Percentiles rank a stretch among this genome's conserved stretches.
These are phyloP conservation scores for Tribolium madens DNA, from an alignment of 1,140 invertebrate species.

Conservation along the genomic window DNA sequence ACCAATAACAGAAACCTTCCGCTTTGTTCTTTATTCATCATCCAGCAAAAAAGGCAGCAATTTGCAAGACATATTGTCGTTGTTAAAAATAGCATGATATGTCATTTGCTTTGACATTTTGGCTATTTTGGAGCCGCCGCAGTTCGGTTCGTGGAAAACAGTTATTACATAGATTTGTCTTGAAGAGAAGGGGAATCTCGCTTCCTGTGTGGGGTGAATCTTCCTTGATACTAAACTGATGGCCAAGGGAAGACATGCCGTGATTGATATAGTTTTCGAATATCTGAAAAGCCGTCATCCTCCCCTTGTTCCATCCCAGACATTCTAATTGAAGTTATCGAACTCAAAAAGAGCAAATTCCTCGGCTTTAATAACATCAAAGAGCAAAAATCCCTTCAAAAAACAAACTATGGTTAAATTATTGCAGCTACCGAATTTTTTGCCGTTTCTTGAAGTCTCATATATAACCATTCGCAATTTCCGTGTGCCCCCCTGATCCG, in stretches of 20 bases:
- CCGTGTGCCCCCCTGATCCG: slow-evolving; percentile 41
- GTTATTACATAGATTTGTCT: slow-evolving; percentile 53
- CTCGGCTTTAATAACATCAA: slow-evolving; percentile 5
- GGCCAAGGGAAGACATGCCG: slow-evolving; percentile 43
- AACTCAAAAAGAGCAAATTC: neutral
- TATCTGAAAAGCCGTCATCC: slow-evolving; percentile 45
- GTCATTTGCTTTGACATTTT: slow-evolving; percentile 45
- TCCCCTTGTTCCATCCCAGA: slow-evolving; percentile 24
- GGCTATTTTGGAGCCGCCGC: slow-evolving; percentile 38
- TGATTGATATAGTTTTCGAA: slow-evolving; percentile 52
- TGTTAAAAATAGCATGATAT: slow-evolving; percentile 47
- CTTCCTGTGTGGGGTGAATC: slow-evolving; percentile 43
- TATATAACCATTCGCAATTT: slow-evolving; percentile 48
- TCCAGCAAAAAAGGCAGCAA: neutral
- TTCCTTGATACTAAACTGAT: slow-evolving; percentile 49
- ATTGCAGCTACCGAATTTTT: slow-evolving; percentile 14
- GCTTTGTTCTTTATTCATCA: neutral
- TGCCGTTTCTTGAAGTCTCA: slow-evolving; percentile 27
- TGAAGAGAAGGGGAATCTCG: slow-evolving; percentile 27
- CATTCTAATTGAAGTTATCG: slow-evolving; percentile 14
- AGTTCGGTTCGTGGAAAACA: slow-evolving; percentile 48
- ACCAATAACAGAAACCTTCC: neutral
- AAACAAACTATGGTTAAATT: slow-evolving; percentile 17
- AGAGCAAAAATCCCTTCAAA: neutral
- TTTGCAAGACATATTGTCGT: slow-evolving; percentile 33